These are phyloP conservation scores for Caenorhabditis latens DNA, from an alignment of 1,140 invertebrate genomes.

Conservation along the genomic window DNA sequence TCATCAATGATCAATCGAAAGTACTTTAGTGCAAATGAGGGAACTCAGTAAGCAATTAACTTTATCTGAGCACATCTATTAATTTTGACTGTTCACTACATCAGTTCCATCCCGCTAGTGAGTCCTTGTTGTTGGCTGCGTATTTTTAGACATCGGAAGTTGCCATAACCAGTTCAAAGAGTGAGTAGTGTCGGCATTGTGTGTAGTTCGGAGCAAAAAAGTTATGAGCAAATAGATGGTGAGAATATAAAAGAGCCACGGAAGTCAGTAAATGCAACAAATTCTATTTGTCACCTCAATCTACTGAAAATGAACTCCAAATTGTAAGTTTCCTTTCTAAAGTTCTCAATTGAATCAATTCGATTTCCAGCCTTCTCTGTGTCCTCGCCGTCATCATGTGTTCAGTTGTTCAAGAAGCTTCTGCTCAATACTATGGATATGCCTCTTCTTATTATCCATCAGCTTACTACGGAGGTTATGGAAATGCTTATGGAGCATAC, in stretches of 20 bases:
- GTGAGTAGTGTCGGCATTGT: neutral
- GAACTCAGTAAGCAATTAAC: neutral
- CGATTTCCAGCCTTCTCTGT: constrained; percentile 38
- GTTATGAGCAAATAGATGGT: neutral
- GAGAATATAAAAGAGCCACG: neutral
- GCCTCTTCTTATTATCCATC: constrained; percentile 37
- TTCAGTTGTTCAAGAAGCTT: constrained; percentile 27
- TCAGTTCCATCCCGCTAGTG: too few species aligned
- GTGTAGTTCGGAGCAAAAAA: neutral
- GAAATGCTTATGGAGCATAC: constrained; percentile 24
- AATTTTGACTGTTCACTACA: too few species aligned
- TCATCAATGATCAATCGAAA: neutral
- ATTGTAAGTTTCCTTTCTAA: constrained; percentile 10
- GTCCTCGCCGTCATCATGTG: constrained; percentile 16
- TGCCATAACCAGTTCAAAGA: neutral
- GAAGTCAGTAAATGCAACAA: neutral
- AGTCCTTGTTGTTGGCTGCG: too few species aligned
- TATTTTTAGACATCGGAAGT: too few species aligned
- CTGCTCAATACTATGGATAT: constrained; percentile 42
- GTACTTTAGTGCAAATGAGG: neutral
- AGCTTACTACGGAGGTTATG: constrained; percentile 20
- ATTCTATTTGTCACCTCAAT: neutral
- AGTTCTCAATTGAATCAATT: neutral
- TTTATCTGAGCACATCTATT: too few species aligned
- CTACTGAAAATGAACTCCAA: neutral